Evolutionary conservation across 2,888 invertebrate species (phyloP), one percentile per base, ranked within the genome.

Genomic region (Disparrhopalites patrizii): DNA sequence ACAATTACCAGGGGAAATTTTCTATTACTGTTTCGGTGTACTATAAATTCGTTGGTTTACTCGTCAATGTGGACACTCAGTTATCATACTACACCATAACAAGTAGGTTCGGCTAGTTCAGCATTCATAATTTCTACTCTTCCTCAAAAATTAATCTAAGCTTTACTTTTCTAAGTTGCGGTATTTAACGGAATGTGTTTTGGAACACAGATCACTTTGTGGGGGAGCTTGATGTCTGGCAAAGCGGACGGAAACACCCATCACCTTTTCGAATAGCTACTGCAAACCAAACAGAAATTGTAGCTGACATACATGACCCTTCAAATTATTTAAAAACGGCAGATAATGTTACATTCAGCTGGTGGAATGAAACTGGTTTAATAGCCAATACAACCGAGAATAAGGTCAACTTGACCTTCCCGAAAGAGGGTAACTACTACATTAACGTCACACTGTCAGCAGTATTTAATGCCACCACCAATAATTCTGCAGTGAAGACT

Each of bases 401-500:
- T n/a, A 43, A 27, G 20, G 51, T 75, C 8, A 69, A 60, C n/a
- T 30, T 61, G 23, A 75, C 71, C 31, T 70, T 75, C 40, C 72
- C 75, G 1, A 47, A 61, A 8, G 68, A 68, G 23, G 71, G 69
- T 23, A 40, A 47, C 7, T 71, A 69, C 33, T 62, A 65, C 13
- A 62, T 67, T 18, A 67, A 66, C 56, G 71, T 69, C 1, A 70
- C 66, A 0, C 27, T 75, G 2, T 51, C 61, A 15, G 75, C 70
- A 7, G 30, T 62, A 13, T 73, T 66, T 55, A 69, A 72, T 25
- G 27, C 43, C 20, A 18, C 38, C 4, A 30, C 1, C 13, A 3
- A 33, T 20, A 66, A 57, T 36, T 30, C 56, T 4, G 67, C 56
- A 20, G 36, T 31, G 3, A 74, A 70, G 47, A 88, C 88, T 77